Percentiles rank a stretch among this genome's conserved stretches.
Conservation (phyloP, 2,113 vertebrate species). For the Calidris pugnax region DNA sequence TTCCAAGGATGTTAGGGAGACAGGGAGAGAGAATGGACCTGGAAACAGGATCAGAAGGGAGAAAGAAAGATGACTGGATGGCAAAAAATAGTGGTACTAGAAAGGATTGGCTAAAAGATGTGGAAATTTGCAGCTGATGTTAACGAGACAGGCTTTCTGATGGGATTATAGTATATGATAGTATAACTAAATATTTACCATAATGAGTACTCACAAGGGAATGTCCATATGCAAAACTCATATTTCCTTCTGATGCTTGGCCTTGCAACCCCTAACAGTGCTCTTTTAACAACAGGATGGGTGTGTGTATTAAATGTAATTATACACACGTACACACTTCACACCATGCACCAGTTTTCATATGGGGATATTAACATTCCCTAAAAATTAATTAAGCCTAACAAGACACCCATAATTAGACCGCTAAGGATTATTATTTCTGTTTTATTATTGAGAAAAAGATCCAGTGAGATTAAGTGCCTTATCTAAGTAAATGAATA, state of each 20-base stretch:
- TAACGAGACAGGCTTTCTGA: background rate
- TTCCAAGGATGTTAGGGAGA: background rate
- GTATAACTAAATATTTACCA: conserved; percentile 9
- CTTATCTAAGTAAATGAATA: conserved; percentile 13
- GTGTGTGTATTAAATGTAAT: background rate
- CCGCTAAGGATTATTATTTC: conserved; percentile 12
- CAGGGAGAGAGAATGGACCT: background rate
- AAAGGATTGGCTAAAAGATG: background rate
- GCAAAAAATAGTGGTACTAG: background rate
- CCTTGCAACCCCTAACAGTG: background rate
- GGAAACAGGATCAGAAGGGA: background rate
- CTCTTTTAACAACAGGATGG: background rate
- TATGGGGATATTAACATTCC: background rate
- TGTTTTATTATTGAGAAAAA: background rate
- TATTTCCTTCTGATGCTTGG: background rate
- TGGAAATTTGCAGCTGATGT: background rate
- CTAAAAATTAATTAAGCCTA: conserved; percentile 33
- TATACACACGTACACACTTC: background rate
- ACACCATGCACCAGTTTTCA: background rate
- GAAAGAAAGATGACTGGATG: background rate
- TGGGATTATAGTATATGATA: background rate
- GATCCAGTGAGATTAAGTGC: background rate
- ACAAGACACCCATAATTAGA: conserved; percentile 27
- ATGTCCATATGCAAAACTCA: background rate
- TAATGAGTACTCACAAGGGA: background rate